A percentile compares a stretch with the other conserved stretches of the same genome.
phyloP scores from a whole-genome alignment of 2,888 invertebrate species.

The Erebia palarica region DNA sequence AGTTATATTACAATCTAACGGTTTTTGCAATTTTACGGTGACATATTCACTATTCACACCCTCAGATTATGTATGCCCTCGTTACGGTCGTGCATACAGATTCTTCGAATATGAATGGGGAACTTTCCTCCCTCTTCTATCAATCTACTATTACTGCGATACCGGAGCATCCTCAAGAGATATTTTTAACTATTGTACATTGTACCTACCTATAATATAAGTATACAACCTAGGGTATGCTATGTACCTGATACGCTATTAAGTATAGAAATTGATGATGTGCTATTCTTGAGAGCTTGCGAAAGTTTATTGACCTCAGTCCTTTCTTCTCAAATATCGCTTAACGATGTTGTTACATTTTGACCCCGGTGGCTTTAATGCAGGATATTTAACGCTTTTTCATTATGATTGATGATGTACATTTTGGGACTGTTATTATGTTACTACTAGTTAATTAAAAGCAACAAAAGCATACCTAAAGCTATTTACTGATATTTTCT shows the following conservation, averaged over 20 bases:
- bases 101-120: too few relatives aligned
- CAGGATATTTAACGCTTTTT: slow-evolving; percentile 16
- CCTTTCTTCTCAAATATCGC: slow-evolving; percentile 25
- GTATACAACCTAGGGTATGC: neutral
- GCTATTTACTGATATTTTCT: neutral
- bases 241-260: neutral
- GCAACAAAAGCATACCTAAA: neutral
- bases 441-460: slow-evolving; percentile 4
- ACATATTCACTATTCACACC: too few relatives aligned
- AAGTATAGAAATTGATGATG: slow-evolving; percentile 2
- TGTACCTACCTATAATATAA: too few relatives aligned
- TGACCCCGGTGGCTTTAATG: slow-evolving; percentile 3
- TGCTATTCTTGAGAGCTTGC: slow-evolving; percentile 6
- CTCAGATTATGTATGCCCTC: too few relatives aligned
- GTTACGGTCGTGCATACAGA: too few relatives aligned
- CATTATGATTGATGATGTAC: slow-evolving; percentile 19
- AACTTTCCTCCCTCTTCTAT: too few relatives aligned
- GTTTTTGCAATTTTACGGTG: too few relatives aligned
- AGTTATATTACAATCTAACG: too few relatives aligned
- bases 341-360: slow-evolving; percentile 22
- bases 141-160: too few relatives aligned
- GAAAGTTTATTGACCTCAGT: slow-evolving; percentile 18
- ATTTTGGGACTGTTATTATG: slow-evolving; percentile 1
- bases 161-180: too few relatives aligned
- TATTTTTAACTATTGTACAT: too few relatives aligned